These are phyloP conservation scores for Cosmia trapezina DNA, from an alignment of 2,888 invertebrate species.

Conservation along the genomic window DNA sequence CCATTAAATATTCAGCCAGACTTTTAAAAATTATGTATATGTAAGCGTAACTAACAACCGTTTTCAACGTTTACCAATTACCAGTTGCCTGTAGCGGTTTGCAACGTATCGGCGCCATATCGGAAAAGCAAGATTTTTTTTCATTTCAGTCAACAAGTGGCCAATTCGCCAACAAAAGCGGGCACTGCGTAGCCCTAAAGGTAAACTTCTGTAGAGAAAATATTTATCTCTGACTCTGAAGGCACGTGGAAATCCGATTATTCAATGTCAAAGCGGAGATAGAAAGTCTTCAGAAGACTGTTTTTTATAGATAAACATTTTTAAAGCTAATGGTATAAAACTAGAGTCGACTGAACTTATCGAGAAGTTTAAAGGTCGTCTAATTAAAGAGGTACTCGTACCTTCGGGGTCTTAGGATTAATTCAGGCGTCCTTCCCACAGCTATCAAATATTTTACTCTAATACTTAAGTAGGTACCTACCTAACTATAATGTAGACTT, in stretches of 20 bases:
- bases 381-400: no score
- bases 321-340: slow-evolving; percentile 20
- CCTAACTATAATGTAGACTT: no score
- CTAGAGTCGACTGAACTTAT: not conserved
- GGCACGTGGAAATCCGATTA: slow-evolving; percentile 48
- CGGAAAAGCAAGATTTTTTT: not conserved
- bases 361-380: not conserved
- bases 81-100: not conserved
- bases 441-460: not conserved
- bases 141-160: not conserved
- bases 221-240: slow-evolving; percentile 12
- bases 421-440: not conserved
- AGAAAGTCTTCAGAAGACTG: slow-evolving; percentile 20
- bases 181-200: not conserved
- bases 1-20: no score
- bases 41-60: no score
- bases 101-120: not conserved
- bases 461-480: not conserved
- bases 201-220: not conserved
- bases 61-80: not conserved
- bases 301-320: slow-evolving; percentile 39
- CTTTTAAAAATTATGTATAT: not conserved
- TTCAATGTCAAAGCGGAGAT: slow-evolving; percentile 41
- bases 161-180: not conserved
- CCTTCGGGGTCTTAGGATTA: not conserved